Evolutionary conservation across 2,888 invertebrate species (phyloP), one percentile per base, ranked within the genome.

Genomic region (Leuctra nigra): DNA sequence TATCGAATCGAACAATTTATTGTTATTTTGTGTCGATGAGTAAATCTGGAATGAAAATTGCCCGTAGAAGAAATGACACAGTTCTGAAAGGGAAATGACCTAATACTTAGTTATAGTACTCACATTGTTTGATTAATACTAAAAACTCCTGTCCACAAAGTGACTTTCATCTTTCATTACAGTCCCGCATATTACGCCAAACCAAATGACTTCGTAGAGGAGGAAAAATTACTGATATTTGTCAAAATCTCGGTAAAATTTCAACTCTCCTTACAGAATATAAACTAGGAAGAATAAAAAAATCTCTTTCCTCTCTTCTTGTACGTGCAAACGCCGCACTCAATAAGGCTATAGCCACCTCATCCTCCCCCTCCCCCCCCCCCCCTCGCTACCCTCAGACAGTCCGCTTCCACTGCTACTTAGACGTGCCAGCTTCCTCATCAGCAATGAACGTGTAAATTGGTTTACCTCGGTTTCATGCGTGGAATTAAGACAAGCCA

Each of bases 391-490:
- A 20, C 9, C 50, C 11, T 23, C 35, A 33, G 16, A n/a, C n/a
- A n/a, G 20, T 4, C 22, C 35, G 9, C 35, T 3, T 18, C 16
- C 33, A 33, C 50, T 50, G 35, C 20, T 20, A 16, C 35, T 35
- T 16, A 35, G 50, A 16, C 50, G 20, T 11, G 35, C 50, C 35
- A 18, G 33, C 22, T 35, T 33, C 35, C 18, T 50, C 50, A 50
- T 50, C 33, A 50, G 50, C 50, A 50, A 50, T 50, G 50, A 50
- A 50, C 50, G 50, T 50, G 50, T 50, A 50, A 50, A 50, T 50
- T 50, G 50, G 50, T 50, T 50, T 50, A 50, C 50, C 50, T 18
- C 50, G 20, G 22, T 13, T 50, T 25, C 48, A 18, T 33, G 20
- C 20, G 48, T 48, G 29, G 33, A 14, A 46, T 46, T 11, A 23